Percentiles rank a stretch among this genome's conserved stretches.
These are phyloP conservation scores for Kryphioiulus occultus DNA, from an alignment of 2,888 invertebrate genomes.

Conservation along the genomic window DNA sequence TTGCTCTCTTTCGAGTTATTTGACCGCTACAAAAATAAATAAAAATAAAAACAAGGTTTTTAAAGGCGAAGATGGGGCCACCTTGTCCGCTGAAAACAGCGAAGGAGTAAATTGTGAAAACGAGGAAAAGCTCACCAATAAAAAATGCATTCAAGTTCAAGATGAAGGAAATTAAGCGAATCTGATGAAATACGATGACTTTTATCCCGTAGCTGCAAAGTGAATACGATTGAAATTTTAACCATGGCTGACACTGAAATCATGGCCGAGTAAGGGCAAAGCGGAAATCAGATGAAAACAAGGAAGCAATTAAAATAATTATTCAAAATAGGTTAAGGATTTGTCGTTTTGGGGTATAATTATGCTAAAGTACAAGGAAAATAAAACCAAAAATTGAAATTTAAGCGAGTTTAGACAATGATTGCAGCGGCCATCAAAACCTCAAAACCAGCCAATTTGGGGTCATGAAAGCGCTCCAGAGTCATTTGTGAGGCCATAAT, in stretches of 20 bases:
- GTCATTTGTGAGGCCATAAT: not conserved
- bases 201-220: not conserved
- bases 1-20: conserved; percentile 28
- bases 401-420: not conserved
- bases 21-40: conserved; percentile 1
- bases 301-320: not conserved
- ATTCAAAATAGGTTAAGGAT: not conserved
- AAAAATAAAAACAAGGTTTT: not conserved
- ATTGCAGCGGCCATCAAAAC: not conserved
- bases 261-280: not conserved
- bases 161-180: not conserved
- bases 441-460: not conserved
- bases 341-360: not conserved
- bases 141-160: not conserved
- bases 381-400: not conserved
- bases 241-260: not conserved
- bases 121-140: not conserved
- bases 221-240: not conserved
- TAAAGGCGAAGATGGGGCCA: not conserved
- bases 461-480: not conserved
- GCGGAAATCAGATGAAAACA: not conserved
- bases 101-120: not conserved
- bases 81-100: not conserved
- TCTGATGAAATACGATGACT: not conserved
- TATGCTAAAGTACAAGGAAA: not conserved